Evolutionary conservation across 2,797 vertebrate species (phyloP), one percentile per base, ranked within the genome.

Genomic region (Nothura maculosa): DNA sequence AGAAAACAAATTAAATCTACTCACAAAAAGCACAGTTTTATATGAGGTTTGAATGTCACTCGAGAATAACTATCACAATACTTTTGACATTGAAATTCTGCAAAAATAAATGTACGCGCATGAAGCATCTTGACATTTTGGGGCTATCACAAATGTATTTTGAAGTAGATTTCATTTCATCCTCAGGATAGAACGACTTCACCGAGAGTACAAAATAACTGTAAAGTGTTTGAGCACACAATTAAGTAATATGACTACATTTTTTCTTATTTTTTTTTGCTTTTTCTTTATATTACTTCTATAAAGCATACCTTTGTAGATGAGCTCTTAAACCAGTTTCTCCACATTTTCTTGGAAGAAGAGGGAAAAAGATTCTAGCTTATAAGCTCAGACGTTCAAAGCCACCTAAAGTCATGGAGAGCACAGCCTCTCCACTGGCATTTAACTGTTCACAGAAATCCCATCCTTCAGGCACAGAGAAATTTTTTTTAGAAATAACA

Each of bases 131-230:
- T 85, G 36, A 27, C 36, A 84, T 25, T 78, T 78, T 22, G 24
- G 67, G 27, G 8, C 3, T 90, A 58, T 60, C 27, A 81, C 17
- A 55, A 79, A 88, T 4, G 42, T 68, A 55, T 8, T 60, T 86
- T 20, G 20, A 94, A 89, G 28, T 34, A 76, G 54, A 61, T 88
- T 69, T 75, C 42, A 64, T 72, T 81, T 85, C 93, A 81, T 86
- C 27, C 3, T 21, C 76, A n/a, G 2, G 25, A 14, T 28, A 88
- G 40, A 91, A 74, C 28, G 9, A 74, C 36, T 82, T 60, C 4
- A 43, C 0, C n/a, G 19, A 45, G 80, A 82, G 24, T 67, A 8
- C 20, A 91, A 91, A 94, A 54, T 55, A 87, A 60, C 16, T 55
- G 19, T 6, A 38, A 62, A 4, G 3, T 36, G 4, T 47, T 50